Evolutionary conservation across 1,140 invertebrate species (phyloP), one percentile per base, ranked within the genome.

Genomic region (Aphelinus atriplicis): DNA sequence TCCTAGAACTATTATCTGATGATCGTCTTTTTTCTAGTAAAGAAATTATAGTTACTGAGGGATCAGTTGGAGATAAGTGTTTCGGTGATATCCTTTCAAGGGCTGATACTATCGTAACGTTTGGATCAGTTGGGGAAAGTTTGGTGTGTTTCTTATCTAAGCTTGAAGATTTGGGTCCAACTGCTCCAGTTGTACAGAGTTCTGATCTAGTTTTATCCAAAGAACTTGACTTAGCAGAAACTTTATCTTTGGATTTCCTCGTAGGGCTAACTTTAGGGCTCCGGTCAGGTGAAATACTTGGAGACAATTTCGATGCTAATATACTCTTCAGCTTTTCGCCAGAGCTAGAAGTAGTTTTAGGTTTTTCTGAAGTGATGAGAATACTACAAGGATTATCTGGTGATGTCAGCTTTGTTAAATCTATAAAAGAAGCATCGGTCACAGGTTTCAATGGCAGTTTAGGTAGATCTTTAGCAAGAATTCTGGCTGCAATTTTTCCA

Each of bases 401-500:
- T 10, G 84, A 76, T 1, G 83, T 76, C 10, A 88, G 71, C 73
- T 87, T 87, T 6, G 86, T 83, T 55, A 88, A 70, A 77, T 87
- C 77, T 84, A 89, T 67, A 81, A 88, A 86, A 81, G 90, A 84
- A 81, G 88, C 70, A 84, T 91, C 87, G 80, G 90, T 77, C 80
- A 89, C 65, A 83, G 89, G 68, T 84, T 89, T 82, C 4, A 87
- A 10, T 1, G 87, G 84, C 62, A 88, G 75, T 67, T 85, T 84
- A 1, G 84, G 82, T n/a, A 87, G 80, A 75, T 88, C 86, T 75
- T 84, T 83, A 2, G 71, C 71, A 7, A 79, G 63, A 3, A 76
- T 71, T 77, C 78, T 81, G 0, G 69, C 26, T 0, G 76, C 80
- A 3, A 75, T 73, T 71, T 81, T 83, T 0, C 57, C 45, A 0